Conservation (phyloP, 1,140 invertebrate genomes). For the Eurosta solidaginis region DNA sequence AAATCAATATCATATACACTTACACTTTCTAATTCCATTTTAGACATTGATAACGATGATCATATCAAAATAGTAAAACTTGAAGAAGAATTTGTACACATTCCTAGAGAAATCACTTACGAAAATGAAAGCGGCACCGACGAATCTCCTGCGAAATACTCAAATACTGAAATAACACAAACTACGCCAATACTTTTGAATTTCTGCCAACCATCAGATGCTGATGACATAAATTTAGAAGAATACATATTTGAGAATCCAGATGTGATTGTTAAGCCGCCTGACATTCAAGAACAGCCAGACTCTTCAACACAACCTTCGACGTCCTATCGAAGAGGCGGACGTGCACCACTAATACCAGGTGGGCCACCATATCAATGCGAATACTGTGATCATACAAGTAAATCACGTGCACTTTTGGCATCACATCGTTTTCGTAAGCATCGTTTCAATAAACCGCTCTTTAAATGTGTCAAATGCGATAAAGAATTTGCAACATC, state of each 20-base stretch:
- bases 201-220: background rate
- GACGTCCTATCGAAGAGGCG: background rate
- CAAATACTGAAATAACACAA: background rate
- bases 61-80: background rate
- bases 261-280: background rate
- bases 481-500: background rate
- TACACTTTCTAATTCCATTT: background rate
- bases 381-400: slow-evolving; percentile 20
- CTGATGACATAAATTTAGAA: slow-evolving; percentile 2
- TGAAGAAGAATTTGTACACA: background rate
- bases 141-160: background rate
- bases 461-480: slow-evolving; percentile 2
- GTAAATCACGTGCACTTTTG: background rate
- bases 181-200: background rate
- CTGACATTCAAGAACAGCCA: background rate
- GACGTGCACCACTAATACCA: background rate
- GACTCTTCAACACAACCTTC: background rate
- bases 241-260: slow-evolving; percentile 6
- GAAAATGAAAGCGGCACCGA: too few relatives aligned
- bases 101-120: background rate
- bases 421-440: slow-evolving; percentile 31
- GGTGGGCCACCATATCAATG: slow-evolving; percentile 30
- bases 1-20: background rate
- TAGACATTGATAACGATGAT: background rate
- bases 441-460: background rate